Evolutionary conservation across 2,113 vertebrate species (phyloP).

Genomic region (Phylloscopus trochiloides): DNA sequence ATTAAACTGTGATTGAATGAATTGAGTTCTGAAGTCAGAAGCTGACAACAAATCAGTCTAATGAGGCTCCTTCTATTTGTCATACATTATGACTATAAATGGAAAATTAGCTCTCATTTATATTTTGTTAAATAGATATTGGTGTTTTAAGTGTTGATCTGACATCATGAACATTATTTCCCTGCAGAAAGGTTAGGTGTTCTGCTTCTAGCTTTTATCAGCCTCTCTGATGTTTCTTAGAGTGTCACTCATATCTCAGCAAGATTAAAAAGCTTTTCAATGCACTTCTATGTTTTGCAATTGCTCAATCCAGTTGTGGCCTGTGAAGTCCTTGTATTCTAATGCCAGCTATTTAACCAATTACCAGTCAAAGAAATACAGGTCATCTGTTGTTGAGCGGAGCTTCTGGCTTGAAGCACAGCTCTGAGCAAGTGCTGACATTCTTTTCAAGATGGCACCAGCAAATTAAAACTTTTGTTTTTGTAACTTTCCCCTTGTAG

Average conservation of each 20-base stretch:
- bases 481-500: not conserved
- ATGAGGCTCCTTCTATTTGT: not conserved
- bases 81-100: not conserved
- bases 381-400: not conserved
- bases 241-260: not conserved
- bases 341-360: not conserved
- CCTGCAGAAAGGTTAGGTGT: not conserved
- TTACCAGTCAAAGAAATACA: not conserved
- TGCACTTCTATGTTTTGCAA: not conserved
- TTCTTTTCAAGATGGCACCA: not conserved
- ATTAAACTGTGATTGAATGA: not conserved
- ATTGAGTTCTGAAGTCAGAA: not conserved
- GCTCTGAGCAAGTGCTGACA: not conserved
- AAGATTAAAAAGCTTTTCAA: not conserved
- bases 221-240: not conserved
- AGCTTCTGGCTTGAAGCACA: not conserved
- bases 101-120: not conserved
- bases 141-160: not conserved
- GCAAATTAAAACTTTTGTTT: not conserved
- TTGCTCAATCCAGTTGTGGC: not conserved
- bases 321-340: not conserved
- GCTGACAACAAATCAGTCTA: not conserved
- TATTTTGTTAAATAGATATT: not conserved
- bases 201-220: not conserved
- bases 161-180: not conserved